Evolutionary conservation across 2,888 invertebrate genomes (phyloP), one percentile per base, ranked within the genome.

Genomic region (Limenitis camilla): DNA sequence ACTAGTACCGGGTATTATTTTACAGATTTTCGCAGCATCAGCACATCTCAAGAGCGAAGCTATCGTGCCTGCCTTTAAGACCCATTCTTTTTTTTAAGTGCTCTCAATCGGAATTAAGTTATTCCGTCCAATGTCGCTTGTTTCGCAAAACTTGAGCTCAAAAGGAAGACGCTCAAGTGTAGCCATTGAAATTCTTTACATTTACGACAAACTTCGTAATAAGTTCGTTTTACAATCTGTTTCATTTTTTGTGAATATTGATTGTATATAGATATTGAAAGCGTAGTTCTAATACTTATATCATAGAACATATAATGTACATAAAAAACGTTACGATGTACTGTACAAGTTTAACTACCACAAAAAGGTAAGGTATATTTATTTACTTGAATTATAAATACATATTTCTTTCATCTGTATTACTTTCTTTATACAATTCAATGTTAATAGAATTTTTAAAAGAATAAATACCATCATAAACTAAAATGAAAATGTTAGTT

Each of bases 11-110:
- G 69, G 74, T 79, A 78, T 81, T 80, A 80, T 82, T 80, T 80
- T 71, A 78, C 75, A 77, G 80, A 82, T 80, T 81, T 77, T 72
- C 73, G 71, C 72, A 68, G 69, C 61, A 76, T 78, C 77, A 80
- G 78, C 78, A 74, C 74, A 74, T 76, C 69, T 74, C 65, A 69
- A 70, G 72, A 66, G 51, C 51, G 46, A 45, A 44, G 46, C 53
- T 60, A 42, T 55, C 58, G 53, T 43, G 31, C 33, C 44, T 63
- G 70, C 69, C 71, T 71, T 71, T 68, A 74, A 74, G 72, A 68
- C 63, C 66, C 65, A 69, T 76, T 76, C 71, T 76, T 76, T 79
- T 53, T 19, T 75, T 73, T 62, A 71, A 78, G 78, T 70, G 72
- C 68, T 72, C 71, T 75, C 67, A 69, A 72, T 76, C 61, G 71